phyloP scores from a whole-genome alignment of 2,888 invertebrate species.

The Gisinianus flammeolus region DNA sequence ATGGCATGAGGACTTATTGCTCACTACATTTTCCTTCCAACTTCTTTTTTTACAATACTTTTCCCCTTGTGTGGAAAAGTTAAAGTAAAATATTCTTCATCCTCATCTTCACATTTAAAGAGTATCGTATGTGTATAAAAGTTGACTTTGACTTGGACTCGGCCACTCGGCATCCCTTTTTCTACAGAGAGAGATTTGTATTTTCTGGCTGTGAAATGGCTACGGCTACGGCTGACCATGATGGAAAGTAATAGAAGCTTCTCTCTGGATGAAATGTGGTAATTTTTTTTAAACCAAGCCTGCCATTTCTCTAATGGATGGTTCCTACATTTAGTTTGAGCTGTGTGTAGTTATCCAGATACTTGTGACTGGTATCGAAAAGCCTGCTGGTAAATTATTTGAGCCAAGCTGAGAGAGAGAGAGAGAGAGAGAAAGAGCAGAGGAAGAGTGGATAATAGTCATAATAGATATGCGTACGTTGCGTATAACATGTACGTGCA shows the following conservation, averaged over 20 bases:
- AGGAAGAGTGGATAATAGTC: no score
- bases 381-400: conserved; percentile 35
- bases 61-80: no score
- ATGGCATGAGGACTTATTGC: no score
- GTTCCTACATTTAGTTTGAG: background rate
- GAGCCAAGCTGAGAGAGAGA: background rate
- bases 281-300: conserved; percentile 7
- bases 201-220: background rate
- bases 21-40: no score
- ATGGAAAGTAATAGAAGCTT: background rate
- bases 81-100: no score
- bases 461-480: background rate
- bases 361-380: conserved; percentile 1
- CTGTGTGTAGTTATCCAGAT: background rate
- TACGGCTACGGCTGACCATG: background rate
- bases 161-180: no score
- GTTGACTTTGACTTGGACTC: no score
- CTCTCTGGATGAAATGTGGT: conserved; percentile 11
- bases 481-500: background rate
- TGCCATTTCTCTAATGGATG: background rate
- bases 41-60: no score
- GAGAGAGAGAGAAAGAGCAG: background rate
- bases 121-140: no score
- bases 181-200: no score
- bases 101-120: no score